Evolutionary conservation across 2,113 vertebrate genomes (phyloP), one percentile per base, ranked within the genome.

Genomic region (Oxyura jamaicensis): DNA sequence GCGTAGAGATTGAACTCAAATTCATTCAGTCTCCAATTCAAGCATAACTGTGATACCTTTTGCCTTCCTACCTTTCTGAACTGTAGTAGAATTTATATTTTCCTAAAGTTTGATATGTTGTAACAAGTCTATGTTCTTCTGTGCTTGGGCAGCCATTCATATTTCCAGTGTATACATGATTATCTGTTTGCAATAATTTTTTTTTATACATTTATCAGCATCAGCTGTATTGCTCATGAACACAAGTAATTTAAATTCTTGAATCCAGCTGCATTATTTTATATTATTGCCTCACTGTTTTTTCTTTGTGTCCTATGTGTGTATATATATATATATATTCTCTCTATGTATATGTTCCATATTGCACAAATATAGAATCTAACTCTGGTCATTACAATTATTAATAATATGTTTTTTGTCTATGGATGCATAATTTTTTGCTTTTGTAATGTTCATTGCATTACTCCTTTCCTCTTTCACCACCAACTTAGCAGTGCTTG

Each of bases 201-300:
- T 94, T 77, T 78, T 73, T 73, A 87, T 76, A 15, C 11, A 31
- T 94, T 96, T 88, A 63, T 90, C 44, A 90, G 7, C 28, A 78
- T 86, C 2, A 9, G 53, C n/a, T 80, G 22, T 52, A 50, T 91
- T 92, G 59, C 83, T 89, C 1, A 0, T 71, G 77, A 93, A 62
- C 25, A 20, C n/a, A 76, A 29, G 4, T 71, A 87, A 78, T 67
- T 81, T 83, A 76, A 95, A 86, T 78, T 73, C 66, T 75, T 83
- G 13, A 67, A 65, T 76, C 44, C 89, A 42, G 59, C 58, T 91
- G 3, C 44, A 58, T 80, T 77, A 29, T 76, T 91, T 94, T 78
- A 39, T 89, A 2, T 81, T 93, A 75, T 52, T 75, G 35, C 46
- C 46, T 48, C 20, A 11, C 74, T 74, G 10, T 80, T 92, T 35